Evolutionary conservation across 2,113 vertebrate genomes (phyloP), one percentile per base, ranked within the genome.

Genomic region (Atrichornis clamosus): DNA sequence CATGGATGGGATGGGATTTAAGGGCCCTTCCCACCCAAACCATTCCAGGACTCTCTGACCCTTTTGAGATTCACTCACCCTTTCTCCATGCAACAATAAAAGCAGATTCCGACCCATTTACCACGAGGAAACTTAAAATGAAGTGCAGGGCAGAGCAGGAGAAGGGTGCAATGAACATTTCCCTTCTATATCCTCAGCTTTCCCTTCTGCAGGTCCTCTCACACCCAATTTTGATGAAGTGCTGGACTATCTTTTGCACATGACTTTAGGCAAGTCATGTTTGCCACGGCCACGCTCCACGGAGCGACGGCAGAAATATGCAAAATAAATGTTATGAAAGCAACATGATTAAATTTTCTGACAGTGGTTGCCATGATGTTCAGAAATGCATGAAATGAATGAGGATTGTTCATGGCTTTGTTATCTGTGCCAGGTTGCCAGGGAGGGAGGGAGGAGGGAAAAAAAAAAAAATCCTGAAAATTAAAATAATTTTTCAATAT

Each of bases 361-460:
- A 90, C 89, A 49, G 92, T 4, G 47, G 72, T 75, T 95, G 90
- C 88, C 82, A 58, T 1, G 3, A 90, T 82, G 93, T 44, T 93
- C 87, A 93, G 89, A 91, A 96, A 64, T 10, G 94, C 94, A 84
- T 69, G 84, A 95, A 94, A 94, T n/a, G 91, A 93, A 95, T 47
- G 63, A 82, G 69, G 68, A 83, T 89, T 13, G 35, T 59, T 91
- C 84, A 27, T 58, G 87, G 87, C 74, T 96, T 91, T 90, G 90
- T 92, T 96, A 91, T 93, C 92, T 75, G 2, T 72, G 89, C 79
- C 70, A 76, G 59, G 56, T 70, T 93, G 69, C 85, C 75, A 82
- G 46, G 72, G 56, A 89, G 17, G 75, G 75, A 69, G 35, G 60
- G 69, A 58, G 42, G 32, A n/a, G 10, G 23, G 30, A 2, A 19